Percentiles rank a stretch among this genome's conserved stretches.
phyloP scores from a whole-genome alignment of 2,113 vertebrate genomes.

The Lates calcarifer region DNA sequence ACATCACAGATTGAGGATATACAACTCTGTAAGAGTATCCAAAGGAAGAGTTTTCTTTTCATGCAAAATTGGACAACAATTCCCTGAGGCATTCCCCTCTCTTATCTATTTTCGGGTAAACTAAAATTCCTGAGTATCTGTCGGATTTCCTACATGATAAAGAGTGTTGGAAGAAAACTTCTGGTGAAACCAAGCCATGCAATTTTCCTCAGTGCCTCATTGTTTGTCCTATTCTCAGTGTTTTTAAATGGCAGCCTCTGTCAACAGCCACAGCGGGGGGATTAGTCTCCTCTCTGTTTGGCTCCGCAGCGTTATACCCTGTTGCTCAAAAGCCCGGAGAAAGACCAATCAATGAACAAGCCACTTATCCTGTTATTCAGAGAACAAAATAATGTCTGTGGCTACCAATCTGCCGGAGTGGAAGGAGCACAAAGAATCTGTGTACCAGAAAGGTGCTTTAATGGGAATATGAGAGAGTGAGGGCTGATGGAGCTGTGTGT shows the following conservation, averaged over 20 bases:
- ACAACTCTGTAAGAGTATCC: constrained; percentile 25
- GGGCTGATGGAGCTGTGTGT: constrained; percentile 53
- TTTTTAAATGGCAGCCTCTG: constrained; percentile 70
- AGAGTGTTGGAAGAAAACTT: constrained; percentile 9
- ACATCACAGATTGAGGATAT: constrained; percentile 33
- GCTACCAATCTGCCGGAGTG: constrained; percentile 46
- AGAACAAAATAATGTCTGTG: constrained; percentile 64
- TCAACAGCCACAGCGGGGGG: constrained; percentile 66
- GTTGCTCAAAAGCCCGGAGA: constrained; percentile 63
- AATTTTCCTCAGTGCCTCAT: constrained; percentile 31
- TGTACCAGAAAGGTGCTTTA: constrained; percentile 40
- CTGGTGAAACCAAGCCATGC: constrained; percentile 23
- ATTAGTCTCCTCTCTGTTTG: constrained; percentile 50
- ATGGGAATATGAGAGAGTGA: constrained; percentile 36
- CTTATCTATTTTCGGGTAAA: background rate
- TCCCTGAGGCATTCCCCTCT: background rate
- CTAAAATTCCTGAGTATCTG: constrained; percentile 8
- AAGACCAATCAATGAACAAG: constrained; percentile 68
- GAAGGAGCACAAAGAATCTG: constrained; percentile 51
- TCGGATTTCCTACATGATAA: constrained; percentile 11
- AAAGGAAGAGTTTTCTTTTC: constrained; percentile 22
- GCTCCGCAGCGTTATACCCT: constrained; percentile 40
- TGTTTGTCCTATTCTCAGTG: constrained; percentile 55
- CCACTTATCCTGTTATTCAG: constrained; percentile 72
- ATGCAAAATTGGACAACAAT: constrained; percentile 24